Conservation (phyloP, 2,797 vertebrate species). For the Betta splendens region DNA sequence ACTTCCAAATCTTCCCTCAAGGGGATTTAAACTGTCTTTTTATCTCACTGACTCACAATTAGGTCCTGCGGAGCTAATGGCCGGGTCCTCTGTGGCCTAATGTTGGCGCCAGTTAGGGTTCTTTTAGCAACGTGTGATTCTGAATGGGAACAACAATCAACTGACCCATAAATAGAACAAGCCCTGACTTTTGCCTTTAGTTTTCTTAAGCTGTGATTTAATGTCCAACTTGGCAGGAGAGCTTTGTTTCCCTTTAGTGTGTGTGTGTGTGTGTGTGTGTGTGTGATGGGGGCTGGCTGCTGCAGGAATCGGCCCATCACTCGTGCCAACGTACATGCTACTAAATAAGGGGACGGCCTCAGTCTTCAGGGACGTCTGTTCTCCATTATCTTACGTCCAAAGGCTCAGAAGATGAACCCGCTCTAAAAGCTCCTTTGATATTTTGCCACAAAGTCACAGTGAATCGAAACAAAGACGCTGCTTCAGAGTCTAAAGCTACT, state of each 20-base stretch:
- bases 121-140: constrained; percentile 79
- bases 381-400: constrained; percentile 45
- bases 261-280: constrained; percentile 29
- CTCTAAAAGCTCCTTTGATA: constrained; percentile 18
- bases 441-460: constrained; percentile 15
- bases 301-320: constrained; percentile 30
- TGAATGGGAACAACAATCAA: constrained; percentile 82
- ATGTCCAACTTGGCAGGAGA: constrained; percentile 50
- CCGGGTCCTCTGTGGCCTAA: constrained; percentile 56
- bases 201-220: constrained; percentile 60
- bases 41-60: constrained; percentile 75
- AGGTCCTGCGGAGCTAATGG: constrained; percentile 45
- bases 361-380: constrained; percentile 17
- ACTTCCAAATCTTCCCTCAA: constrained; percentile 53
- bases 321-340: constrained; percentile 11
- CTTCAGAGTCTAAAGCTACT: constrained; percentile 35
- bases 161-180: constrained; percentile 78
- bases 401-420: constrained; percentile 17
- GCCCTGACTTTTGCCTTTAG: constrained; percentile 65
- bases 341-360: constrained; percentile 33
- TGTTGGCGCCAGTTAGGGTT: constrained; percentile 62
- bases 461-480: constrained; percentile 33
- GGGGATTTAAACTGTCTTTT: constrained; percentile 57
- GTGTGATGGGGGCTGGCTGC: constrained; percentile 27
- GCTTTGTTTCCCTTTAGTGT: constrained; percentile 53